Conservation (phyloP, 2,888 invertebrate genomes). For the Aphrophora alni region DNA sequence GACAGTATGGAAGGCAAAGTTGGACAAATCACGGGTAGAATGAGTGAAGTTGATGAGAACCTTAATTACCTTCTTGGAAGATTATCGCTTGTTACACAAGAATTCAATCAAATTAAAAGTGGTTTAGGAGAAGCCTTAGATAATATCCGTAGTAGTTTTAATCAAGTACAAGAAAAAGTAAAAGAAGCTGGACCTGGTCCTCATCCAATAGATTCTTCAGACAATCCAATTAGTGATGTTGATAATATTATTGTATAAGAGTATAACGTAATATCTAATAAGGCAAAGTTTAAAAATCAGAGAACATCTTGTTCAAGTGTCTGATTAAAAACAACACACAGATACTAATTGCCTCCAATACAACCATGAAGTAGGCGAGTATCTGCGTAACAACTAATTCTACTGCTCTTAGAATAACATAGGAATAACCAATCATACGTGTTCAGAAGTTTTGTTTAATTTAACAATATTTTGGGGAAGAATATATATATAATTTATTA, state of each 20-base stretch:
- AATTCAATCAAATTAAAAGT: slow-evolving; percentile 81
- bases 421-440: not conserved
- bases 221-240: slow-evolving; percentile 17
- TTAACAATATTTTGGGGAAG: too few relatives aligned
- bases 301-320: not conserved
- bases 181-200: slow-evolving; percentile 58
- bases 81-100: slow-evolving; percentile 80
- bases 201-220: slow-evolving; percentile 56
- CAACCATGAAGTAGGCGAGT: not conserved
- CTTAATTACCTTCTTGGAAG: slow-evolving; percentile 82
- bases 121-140: slow-evolving; percentile 77
- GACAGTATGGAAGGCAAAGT: slow-evolving; percentile 60
- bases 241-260: not conserved
- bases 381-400: not conserved
- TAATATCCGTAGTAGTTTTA: slow-evolving; percentile 70
- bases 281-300: not conserved
- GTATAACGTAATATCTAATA: not conserved
- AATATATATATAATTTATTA: too few relatives aligned
- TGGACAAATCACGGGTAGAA: slow-evolving; percentile 74
- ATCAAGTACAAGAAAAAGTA: slow-evolving; percentile 64
- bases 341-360: not conserved
- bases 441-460: not conserved
- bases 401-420: not conserved
- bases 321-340: not conserved
- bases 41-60: slow-evolving; percentile 80